phyloP scores from a whole-genome alignment of 2,113 vertebrate species.

The Muntiacus muntjak region DNA sequence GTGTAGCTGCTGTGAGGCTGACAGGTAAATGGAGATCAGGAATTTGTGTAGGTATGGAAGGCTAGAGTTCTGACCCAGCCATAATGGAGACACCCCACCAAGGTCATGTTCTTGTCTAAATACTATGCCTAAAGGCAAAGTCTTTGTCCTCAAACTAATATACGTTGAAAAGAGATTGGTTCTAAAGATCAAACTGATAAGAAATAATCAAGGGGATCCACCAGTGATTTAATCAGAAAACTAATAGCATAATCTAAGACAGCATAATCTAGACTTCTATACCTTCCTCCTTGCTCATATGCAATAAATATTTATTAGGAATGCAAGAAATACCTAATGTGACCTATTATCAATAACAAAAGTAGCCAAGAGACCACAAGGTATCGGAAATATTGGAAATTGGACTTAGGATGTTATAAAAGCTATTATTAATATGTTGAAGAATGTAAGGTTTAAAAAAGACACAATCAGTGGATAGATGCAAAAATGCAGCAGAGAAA shows the following conservation, averaged over 20 bases:
- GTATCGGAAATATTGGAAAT: neutral
- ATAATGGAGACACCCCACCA: neutral
- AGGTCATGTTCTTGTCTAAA: neutral
- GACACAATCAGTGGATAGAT: neutral
- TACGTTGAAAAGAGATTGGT: neutral
- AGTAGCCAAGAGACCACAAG: neutral
- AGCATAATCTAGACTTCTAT: neutral
- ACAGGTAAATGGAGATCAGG: neutral
- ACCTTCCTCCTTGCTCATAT: neutral
- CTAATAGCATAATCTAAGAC: neutral
- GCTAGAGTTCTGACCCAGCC: neutral
- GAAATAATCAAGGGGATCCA: neutral
- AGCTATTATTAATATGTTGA: neutral
- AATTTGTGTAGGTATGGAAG: neutral
- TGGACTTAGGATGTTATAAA: neutral
- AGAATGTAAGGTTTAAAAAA: neutral
- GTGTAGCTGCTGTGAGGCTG: neutral
- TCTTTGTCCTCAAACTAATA: neutral
- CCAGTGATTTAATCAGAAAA: neutral
- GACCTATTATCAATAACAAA: neutral
- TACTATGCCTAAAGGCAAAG: neutral
- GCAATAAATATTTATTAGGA: neutral
- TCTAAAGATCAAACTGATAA: neutral
- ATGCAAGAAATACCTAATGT: neutral
- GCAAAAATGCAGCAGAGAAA: neutral